These are phyloP conservation scores for Emmelina monodactyla DNA, from an alignment of 2,888 invertebrate genomes.

Conservation along the genomic window DNA sequence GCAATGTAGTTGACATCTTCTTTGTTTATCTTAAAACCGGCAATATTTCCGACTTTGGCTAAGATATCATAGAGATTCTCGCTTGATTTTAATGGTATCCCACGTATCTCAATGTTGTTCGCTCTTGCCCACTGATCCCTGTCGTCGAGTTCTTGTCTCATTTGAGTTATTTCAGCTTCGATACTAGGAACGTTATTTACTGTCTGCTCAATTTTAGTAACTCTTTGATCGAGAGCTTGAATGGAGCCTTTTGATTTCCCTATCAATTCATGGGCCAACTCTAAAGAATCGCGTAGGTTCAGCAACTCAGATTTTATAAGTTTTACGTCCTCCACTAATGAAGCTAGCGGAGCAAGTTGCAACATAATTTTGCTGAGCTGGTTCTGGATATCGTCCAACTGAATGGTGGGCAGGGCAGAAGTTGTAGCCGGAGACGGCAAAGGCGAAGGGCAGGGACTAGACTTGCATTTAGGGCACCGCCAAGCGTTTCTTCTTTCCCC, in stretches of 20 bases:
- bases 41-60: background rate
- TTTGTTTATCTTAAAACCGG: background rate
- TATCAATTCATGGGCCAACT: no score
- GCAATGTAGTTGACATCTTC: slow-evolving; percentile 8
- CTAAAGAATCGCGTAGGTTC: no score
- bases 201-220: no score
- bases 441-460: background rate
- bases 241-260: no score
- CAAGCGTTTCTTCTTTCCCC: background rate
- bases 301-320: background rate
- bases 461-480: background rate
- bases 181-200: no score
- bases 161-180: no score
- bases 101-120: slow-evolving; percentile 6
- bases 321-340: background rate
- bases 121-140: slow-evolving; percentile 2
- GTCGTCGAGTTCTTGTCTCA: background rate
- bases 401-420: no score
- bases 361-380: background rate
- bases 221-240: no score
- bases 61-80: slow-evolving; percentile 4
- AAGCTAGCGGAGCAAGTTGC: background rate
- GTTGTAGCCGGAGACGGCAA: background rate
- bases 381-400: background rate
- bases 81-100: background rate